These are phyloP conservation scores for Xerus inauris DNA, from an alignment of 2,113 vertebrate genomes.

Conservation along the genomic window DNA sequence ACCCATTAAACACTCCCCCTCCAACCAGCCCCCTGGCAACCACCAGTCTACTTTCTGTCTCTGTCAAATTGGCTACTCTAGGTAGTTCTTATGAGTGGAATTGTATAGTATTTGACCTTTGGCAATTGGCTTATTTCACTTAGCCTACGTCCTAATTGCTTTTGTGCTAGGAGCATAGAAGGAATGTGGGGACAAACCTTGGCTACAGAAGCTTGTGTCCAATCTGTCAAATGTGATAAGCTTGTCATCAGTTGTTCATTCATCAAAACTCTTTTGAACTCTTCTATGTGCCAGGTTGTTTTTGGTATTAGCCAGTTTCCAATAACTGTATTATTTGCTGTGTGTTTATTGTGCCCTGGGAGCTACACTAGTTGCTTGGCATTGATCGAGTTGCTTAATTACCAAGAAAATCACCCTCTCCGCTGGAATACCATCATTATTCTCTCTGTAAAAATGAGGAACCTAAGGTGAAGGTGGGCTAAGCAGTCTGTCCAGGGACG, in stretches of 20 bases:
- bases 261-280: not conserved
- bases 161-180: not conserved
- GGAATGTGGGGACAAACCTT: not conserved
- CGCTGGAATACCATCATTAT: not conserved
- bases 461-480: not conserved
- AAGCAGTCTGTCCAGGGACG: not conserved
- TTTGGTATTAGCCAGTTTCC: not conserved
- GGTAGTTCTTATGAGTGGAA: not conserved
- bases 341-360: not conserved
- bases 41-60: not conserved
- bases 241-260: not conserved
- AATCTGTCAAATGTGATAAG: not conserved
- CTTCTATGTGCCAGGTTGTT: not conserved
- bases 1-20: fast-evolving
- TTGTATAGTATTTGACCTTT: not conserved
- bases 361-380: not conserved
- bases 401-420: not conserved
- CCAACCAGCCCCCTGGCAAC: not conserved
- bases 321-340: not conserved
- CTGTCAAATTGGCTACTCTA: not conserved
- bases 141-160: not conserved
- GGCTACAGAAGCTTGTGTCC: not conserved
- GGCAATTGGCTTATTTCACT: not conserved
- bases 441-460: not conserved
- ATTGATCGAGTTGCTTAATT: not conserved